These are phyloP conservation scores for Anableps anableps DNA, from an alignment of 2,797 vertebrate species.

Conservation along the genomic window DNA sequence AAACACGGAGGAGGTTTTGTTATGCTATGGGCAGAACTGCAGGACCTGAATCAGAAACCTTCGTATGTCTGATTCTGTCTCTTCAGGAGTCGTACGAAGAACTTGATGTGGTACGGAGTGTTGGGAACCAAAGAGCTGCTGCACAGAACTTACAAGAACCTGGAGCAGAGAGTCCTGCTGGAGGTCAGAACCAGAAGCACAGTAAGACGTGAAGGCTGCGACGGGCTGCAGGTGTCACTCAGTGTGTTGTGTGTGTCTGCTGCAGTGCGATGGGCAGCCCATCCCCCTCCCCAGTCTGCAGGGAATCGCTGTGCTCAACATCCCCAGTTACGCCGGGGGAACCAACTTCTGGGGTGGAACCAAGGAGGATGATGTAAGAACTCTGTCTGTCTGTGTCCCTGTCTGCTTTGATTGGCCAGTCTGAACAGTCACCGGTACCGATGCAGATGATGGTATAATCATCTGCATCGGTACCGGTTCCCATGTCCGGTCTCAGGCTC, in stretches of 20 bases:
- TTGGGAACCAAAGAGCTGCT: conserved; percentile 95
- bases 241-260: conserved; percentile 17
- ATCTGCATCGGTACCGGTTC: too few species aligned
- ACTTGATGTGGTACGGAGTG: conserved; percentile 99
- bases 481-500: neutral
- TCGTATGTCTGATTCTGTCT: neutral
- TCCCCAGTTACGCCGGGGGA: conserved; percentile 95
- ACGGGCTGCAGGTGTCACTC: neutral
- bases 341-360: conserved; percentile 99
- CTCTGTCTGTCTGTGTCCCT: neutral
- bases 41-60: too few species aligned
- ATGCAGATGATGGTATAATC: too few species aligned
- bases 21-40: neutral
- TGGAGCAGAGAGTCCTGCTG: conserved; percentile 94
- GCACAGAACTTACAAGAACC: conserved; percentile 95
- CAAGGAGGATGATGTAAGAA: conserved; percentile 93
- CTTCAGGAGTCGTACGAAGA: conserved; percentile 93
- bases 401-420: neutral
- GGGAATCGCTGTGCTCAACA: conserved; percentile 96
- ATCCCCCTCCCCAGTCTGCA: conserved; percentile 96
- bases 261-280: conserved; percentile 91
- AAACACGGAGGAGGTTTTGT: neutral
- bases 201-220: too few species aligned
- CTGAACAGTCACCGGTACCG: too few species aligned
- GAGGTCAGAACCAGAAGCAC: conserved; percentile 84